Percentiles rank a stretch among this genome's conserved stretches.
These are phyloP conservation scores for Pteruthius melanotis DNA, from an alignment of 2,113 vertebrate genomes.

Conservation along the genomic window DNA sequence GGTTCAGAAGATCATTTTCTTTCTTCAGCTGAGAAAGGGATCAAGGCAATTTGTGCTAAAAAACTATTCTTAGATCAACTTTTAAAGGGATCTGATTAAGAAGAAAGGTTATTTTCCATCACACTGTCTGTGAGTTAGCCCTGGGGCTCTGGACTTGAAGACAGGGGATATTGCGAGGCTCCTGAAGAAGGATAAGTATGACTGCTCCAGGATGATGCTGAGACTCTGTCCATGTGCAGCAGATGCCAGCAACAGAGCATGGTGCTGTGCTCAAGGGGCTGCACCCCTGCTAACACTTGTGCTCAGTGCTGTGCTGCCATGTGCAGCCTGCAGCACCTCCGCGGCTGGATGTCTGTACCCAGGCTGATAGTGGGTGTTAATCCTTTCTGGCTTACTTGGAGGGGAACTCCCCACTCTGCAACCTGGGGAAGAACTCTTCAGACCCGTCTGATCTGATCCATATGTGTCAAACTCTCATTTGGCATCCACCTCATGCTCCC, in stretches of 20 bases:
- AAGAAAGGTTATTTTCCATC: neutral
- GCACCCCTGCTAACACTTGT: neutral
- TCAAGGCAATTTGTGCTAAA: neutral
- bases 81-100: neutral
- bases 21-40: neutral
- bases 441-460: neutral
- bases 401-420: neutral
- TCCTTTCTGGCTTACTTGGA: neutral
- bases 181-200: neutral
- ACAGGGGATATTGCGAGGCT: neutral
- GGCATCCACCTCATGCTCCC: neutral
- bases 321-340: neutral
- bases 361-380: neutral
- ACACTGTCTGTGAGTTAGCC: neutral
- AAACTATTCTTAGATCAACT: neutral
- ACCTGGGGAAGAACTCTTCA: neutral
- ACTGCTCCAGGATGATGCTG: neutral
- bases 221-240: neutral
- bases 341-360: fast-evolving
- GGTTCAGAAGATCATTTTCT: neutral
- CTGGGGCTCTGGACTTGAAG: neutral
- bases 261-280: neutral
- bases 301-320: fast-evolving
- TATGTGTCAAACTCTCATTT: neutral
- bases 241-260: neutral